Evolutionary conservation across 1,140 invertebrate species (phyloP), one percentile per base, ranked within the genome.

Genomic region (Reticulitermes speratus): DNA sequence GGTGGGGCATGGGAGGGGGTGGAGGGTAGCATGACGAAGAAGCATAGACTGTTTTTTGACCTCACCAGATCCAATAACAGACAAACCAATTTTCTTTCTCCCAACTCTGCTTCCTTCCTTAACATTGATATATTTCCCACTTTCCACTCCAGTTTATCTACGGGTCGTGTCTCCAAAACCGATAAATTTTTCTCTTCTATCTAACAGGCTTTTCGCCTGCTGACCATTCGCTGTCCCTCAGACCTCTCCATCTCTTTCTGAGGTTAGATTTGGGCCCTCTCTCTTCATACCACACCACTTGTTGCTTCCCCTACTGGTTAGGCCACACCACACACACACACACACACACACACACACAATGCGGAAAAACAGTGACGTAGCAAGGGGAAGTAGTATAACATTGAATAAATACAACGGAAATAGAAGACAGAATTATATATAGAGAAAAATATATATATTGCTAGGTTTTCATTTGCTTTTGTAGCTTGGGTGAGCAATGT

Each of bases 51-150:
- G n/a, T 75, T 75, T 48, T 75, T 75, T 75, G 65, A 75, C 25
- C 65, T 75, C n/a, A 75, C 65, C 25, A 30, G 65, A 75, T 75
- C 65, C 65, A 75, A 75, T 75, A 75, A 75, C 25, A 75, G 65
- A 75, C 65, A 75, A 75, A 75, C 65, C 65, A 75, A 75, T 75
- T 75, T 75, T 75, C 65, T 75, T 75, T 75, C 65, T 75, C 65
- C 65, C 25, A 8, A n/a, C 25, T 30, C n/a, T 12, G n/a, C 65
- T 75, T 75, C 65, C 65, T 75, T 75, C 65, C 65, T 75, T 75
- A 75, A 75, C 65, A 75, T 75, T 75, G 65, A 75, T 75, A 75
- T 75, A 75, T 75, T 75, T 75, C 8, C 65, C 65, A 75, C 65
- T 75, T 75, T 75, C 65, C 65, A 75, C 65, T 75, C 65, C 65